Evolutionary conservation across 2,888 invertebrate species (phyloP).

Genomic region (Chrysolina americana): DNA sequence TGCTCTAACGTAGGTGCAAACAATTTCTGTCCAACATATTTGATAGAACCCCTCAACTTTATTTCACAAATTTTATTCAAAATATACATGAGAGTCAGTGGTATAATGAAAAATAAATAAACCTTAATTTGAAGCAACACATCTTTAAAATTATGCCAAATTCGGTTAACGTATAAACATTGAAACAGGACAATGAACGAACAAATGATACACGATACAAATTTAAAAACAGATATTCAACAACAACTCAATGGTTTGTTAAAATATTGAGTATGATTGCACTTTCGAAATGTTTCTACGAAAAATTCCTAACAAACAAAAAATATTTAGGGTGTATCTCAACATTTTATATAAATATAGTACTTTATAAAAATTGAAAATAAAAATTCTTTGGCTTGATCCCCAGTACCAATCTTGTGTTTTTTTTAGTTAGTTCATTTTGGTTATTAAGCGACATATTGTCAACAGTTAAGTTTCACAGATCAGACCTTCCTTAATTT

Average conservation of each 20-base stretch:
- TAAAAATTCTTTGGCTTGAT: slow-evolving; percentile 89
- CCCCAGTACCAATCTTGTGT: slow-evolving; percentile 80
- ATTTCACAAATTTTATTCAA: no score
- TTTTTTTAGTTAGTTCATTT: slow-evolving; percentile 53
- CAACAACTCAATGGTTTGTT: slow-evolving; percentile 54
- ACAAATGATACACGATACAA: slow-evolving; percentile 26
- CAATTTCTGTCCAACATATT: no score
- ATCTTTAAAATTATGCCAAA: no score
- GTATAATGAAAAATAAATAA: no score
- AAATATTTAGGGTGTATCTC: slow-evolving; percentile 64
- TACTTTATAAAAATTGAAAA: slow-evolving; percentile 74
- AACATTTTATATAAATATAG: slow-evolving; percentile 67
- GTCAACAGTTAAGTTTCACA: slow-evolving; percentile 62
- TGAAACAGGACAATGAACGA: slow-evolving; percentile 47
- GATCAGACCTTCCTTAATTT: slow-evolving; percentile 55
- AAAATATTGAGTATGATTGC: slow-evolving; percentile 50
- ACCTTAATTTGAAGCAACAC: no score
- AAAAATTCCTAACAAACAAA: slow-evolving; percentile 53
- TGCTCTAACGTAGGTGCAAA: no score
- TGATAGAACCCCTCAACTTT: no score
- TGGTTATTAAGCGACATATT: slow-evolving; percentile 63
- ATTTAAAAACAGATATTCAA: slow-evolving; percentile 41
- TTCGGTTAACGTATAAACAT: not conserved
- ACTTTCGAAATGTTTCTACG: slow-evolving; percentile 49
- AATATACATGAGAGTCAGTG: no score